phyloP scores from a whole-genome alignment of 2,888 invertebrate species.

The Neoascia interrupta region DNA sequence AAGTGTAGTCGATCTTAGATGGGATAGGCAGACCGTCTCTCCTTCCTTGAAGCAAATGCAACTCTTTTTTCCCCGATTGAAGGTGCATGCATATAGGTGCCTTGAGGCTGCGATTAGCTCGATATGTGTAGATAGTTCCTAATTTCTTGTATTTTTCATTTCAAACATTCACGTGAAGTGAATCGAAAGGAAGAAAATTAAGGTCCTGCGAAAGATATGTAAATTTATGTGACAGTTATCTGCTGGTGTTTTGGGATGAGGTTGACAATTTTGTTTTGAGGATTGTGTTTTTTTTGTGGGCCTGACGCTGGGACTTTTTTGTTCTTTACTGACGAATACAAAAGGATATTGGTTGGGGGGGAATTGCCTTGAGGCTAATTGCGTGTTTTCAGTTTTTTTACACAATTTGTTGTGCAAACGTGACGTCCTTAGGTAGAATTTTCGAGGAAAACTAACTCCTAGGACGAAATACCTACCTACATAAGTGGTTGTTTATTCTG shows the following conservation, averaged over 20 bases:
- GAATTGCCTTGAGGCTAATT: constrained; percentile 35
- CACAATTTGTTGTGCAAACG: constrained; percentile 44
- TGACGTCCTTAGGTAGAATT: too few relatives aligned
- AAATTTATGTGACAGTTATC: constrained; percentile 65
- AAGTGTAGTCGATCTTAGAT: constrained; percentile 13
- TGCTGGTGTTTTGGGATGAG: constrained; percentile 26
- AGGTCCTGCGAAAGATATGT: constrained; percentile 39
- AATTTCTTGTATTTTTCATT: neutral
- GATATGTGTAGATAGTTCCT: constrained; percentile 29
- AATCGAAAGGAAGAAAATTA: constrained; percentile 6
- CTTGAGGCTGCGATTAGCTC: constrained; percentile 46
- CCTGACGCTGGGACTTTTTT: constrained; percentile 21
- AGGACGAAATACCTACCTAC: too few relatives aligned
- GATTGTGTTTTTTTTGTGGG: constrained; percentile 6
- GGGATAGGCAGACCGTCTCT: constrained; percentile 17
- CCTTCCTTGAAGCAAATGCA: constrained; percentile 38
- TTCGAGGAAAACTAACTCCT: too few relatives aligned
- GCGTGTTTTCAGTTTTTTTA: constrained; percentile 49
- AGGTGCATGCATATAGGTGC: constrained; percentile 7
- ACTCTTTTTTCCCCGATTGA: neutral
- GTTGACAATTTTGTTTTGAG: constrained; percentile 33
- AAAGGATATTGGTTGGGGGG: constrained; percentile 1
- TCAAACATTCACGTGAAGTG: constrained; percentile 13
- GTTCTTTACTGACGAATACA: constrained; percentile 8
- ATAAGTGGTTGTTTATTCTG: too few relatives aligned